Percentiles rank a stretch among this genome's conserved stretches.
phyloP scores from a whole-genome alignment of 2,888 invertebrate genomes.

The Acleris holmiana region DNA sequence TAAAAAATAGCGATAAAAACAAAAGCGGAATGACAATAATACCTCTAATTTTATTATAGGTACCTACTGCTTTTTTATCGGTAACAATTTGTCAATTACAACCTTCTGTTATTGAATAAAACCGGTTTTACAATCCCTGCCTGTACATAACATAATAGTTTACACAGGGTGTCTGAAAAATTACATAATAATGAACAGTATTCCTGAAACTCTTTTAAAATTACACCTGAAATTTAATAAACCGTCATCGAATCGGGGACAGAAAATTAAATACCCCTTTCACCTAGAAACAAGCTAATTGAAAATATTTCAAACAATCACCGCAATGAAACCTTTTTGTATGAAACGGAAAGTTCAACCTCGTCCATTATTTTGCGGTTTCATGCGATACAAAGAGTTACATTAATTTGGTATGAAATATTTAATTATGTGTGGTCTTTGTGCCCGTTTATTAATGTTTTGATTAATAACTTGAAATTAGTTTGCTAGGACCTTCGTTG shows the following conservation, averaged over 20 bases:
- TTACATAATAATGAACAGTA: too few relatives aligned
- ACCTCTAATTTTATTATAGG: too few relatives aligned
- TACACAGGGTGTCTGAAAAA: too few relatives aligned
- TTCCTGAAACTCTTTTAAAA: background rate
- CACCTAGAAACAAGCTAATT: conserved; percentile 42
- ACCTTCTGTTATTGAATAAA: too few relatives aligned
- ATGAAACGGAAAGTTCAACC: conserved; percentile 39
- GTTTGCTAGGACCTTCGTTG: background rate
- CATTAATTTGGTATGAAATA: conserved; percentile 50
- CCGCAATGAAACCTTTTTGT: conserved; percentile 49
- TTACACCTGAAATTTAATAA: conserved; percentile 18
- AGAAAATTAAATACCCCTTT: conserved; percentile 14
- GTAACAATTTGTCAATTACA: too few relatives aligned
- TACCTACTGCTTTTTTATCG: too few relatives aligned
- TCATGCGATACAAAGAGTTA: conserved; percentile 39
- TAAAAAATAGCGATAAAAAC: too few relatives aligned
- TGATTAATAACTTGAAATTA: conserved; percentile 9
- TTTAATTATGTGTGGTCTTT: conserved; percentile 43
- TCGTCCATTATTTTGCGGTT: conserved; percentile 43
- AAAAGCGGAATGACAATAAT: too few relatives aligned
- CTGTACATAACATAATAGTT: too few relatives aligned
- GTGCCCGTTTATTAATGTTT: conserved; percentile 12
- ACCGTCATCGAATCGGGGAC: conserved; percentile 1
- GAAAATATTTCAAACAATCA: conserved; percentile 64
- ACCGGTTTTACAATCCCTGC: too few relatives aligned